These are phyloP conservation scores for Zonitis immaculata DNA, from an alignment of 2,888 invertebrate species.

Conservation along the genomic window DNA sequence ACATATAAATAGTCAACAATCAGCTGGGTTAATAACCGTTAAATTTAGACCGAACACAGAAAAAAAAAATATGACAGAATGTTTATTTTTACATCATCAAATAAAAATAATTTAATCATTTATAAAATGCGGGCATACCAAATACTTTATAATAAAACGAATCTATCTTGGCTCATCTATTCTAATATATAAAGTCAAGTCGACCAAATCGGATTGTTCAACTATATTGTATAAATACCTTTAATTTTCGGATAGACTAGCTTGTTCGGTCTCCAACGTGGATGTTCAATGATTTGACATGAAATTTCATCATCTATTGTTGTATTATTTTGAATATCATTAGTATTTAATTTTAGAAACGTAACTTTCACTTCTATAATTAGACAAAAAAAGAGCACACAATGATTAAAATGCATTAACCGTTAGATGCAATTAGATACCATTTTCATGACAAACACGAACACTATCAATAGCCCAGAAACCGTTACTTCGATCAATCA, in stretches of 20 bases:
- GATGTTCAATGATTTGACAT: conserved; percentile 34
- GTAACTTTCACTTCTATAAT: conserved; percentile 38
- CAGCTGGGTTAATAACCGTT: conserved; percentile 19
- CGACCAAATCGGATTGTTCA: too few relatives aligned
- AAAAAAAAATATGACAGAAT: not conserved
- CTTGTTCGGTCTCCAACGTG: conserved; percentile 35
- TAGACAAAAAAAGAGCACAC: too few relatives aligned
- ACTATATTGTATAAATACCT: conserved; percentile 28
- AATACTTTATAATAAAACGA: too few relatives aligned
- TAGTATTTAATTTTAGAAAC: conserved; percentile 28
- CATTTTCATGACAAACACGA: conserved; percentile 41
- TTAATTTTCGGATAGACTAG: conserved; percentile 28
- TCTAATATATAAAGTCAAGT: too few relatives aligned
- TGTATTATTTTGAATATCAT: conserved; percentile 14
- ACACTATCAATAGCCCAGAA: conserved; percentile 45
- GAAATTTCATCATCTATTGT: conserved; percentile 26
- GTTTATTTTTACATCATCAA: not conserved
- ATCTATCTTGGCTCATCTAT: too few relatives aligned
- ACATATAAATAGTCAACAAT: too few relatives aligned
- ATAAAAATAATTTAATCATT: not conserved
- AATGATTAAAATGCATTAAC: conserved; percentile 3
- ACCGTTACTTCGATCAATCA: conserved; percentile 22
- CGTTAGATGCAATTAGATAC: conserved; percentile 24
- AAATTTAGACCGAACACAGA: conserved; percentile 14
- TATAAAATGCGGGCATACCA: not conserved